Percentiles rank a stretch among this genome's conserved stretches.
Evolutionary conservation across 2,888 invertebrate genomes (phyloP).

Genomic region (Meteorus colon): DNA sequence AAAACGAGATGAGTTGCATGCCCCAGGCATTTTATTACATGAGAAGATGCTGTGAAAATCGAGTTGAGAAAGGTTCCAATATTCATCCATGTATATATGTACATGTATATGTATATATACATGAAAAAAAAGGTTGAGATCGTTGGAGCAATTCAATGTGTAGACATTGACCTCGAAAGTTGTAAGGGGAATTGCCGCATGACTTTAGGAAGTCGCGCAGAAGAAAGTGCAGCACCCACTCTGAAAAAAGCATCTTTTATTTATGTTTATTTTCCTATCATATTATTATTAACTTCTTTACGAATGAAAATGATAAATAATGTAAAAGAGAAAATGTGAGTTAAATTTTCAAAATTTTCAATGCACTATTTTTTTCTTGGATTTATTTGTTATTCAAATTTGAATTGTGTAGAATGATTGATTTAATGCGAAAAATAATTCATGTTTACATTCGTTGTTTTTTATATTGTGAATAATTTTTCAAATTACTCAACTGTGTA

Average conservation of each 20-base stretch:
- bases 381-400: background rate
- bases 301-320: background rate
- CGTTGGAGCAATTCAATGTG: constrained; percentile 1
- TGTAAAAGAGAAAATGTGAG: background rate
- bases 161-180: constrained; percentile 69
- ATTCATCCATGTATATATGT: background rate
- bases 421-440: background rate
- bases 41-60: background rate
- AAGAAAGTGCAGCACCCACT: constrained; percentile 35
- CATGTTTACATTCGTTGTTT: background rate
- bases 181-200: constrained; percentile 54
- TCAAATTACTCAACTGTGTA: background rate
- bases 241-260: constrained; percentile 21
- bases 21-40: background rate
- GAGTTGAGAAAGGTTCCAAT: constrained; percentile 11
- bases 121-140: constrained; percentile 39
- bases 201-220: constrained; percentile 20
- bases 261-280: constrained; percentile 5
- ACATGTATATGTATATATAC: background rate
- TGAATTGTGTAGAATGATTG: too few species aligned
- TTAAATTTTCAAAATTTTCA: background rate
- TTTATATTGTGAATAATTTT: background rate
- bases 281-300: background rate
- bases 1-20: constrained; percentile 8
- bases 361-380: too few species aligned